Evolutionary conservation across 2,888 invertebrate genomes (phyloP).

Genomic region (Aricia artaxerxes): DNA sequence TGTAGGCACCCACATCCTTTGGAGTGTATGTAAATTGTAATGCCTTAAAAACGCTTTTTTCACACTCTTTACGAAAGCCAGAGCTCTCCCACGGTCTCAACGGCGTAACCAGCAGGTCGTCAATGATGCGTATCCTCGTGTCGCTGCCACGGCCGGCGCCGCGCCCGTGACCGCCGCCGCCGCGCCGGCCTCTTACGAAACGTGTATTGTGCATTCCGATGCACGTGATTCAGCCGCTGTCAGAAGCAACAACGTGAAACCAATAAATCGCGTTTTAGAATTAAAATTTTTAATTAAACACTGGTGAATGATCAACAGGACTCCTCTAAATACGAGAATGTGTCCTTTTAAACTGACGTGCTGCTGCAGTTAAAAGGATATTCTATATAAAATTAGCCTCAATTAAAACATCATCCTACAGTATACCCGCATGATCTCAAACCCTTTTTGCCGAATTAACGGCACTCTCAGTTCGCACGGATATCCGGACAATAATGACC

Average conservation of each 20-base stretch:
- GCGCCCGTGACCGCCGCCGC: conserved; percentile 12
- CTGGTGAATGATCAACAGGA: neutral
- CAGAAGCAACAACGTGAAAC: neutral
- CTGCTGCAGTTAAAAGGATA: neutral
- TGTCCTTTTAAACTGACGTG: neutral
- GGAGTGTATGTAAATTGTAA: too few species aligned
- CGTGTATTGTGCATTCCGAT: conserved; percentile 9
- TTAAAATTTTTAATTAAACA: neutral
- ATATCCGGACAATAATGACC: conserved; percentile 2
- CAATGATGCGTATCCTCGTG: conserved; percentile 11
- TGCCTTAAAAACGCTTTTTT: too few species aligned
- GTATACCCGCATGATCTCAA: conserved; percentile 1
- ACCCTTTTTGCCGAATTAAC: neutral
- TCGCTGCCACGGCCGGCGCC: conserved; percentile 11
- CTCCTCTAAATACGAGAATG: neutral
- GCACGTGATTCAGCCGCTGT: neutral
- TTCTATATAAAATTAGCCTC: neutral
- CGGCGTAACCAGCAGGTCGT: neutral
- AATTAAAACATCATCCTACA: neutral
- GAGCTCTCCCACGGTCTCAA: neutral
- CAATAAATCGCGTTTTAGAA: neutral
- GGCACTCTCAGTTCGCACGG: neutral
- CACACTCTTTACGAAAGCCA: neutral
- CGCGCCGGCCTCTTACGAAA: neutral
- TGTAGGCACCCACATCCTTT: too few species aligned